phyloP scores from a whole-genome alignment of 2,888 invertebrate species.

The Platycnemis pennipes region DNA sequence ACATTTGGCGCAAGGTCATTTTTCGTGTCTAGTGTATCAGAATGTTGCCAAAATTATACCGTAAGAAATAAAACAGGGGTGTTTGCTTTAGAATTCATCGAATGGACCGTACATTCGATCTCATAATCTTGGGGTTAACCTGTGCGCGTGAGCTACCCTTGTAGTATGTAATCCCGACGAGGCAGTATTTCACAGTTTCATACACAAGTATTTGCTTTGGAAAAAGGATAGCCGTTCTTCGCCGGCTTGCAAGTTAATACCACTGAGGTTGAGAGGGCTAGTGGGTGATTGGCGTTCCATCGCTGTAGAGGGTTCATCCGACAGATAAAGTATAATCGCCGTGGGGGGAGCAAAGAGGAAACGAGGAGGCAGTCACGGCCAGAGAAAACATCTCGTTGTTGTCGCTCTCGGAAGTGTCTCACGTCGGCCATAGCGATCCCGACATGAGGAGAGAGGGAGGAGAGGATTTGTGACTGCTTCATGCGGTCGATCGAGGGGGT shows the following conservation, averaged over 20 bases:
- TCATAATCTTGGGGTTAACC: not conserved
- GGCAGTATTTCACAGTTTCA: not conserved
- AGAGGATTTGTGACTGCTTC: not conserved
- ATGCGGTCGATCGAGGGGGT: not conserved
- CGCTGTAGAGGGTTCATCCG: not conserved
- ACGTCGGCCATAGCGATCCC: not conserved
- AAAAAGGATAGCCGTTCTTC: not conserved
- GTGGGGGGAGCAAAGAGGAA: not conserved
- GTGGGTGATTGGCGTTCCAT: conserved; percentile 23
- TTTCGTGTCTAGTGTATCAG: not conserved
- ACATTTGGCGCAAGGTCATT: too few relatives aligned
- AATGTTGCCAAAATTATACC: too few relatives aligned
- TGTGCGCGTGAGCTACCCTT: not conserved
- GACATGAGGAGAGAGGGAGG: not conserved
- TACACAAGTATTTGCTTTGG: not conserved
- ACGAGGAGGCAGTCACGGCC: not conserved
- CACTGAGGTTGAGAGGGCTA: not conserved
- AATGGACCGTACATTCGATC: not conserved
- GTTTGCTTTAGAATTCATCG: too few relatives aligned
- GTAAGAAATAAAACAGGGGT: too few relatives aligned
- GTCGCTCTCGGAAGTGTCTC: conserved; percentile 20
- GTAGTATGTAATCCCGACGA: not conserved
- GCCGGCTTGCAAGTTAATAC: not conserved
- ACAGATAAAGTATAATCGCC: not conserved
- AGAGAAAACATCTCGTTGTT: conserved; percentile 30